A percentile compares a stretch with the other conserved stretches of the same genome.
phyloP scores from a whole-genome alignment of 2,113 vertebrate genomes.

The Orcinus orca region DNA sequence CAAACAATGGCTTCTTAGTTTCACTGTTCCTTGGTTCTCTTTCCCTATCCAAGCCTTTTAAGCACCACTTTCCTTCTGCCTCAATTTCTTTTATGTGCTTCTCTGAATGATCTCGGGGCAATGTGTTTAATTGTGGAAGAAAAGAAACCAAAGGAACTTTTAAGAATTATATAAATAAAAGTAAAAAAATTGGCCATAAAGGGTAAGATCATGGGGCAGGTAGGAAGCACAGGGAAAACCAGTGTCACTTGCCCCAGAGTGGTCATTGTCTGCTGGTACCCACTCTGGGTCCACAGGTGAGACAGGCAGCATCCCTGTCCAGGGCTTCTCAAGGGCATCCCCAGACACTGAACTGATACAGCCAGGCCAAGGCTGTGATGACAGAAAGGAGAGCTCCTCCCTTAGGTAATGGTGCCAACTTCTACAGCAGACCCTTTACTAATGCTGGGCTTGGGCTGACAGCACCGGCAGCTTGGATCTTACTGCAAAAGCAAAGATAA shows the following conservation, averaged over 20 bases:
- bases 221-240: background rate
- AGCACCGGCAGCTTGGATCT: background rate
- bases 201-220: background rate
- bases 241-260: background rate
- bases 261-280: background rate
- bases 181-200: background rate
- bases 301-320: background rate
- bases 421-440: background rate
- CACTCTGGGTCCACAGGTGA: background rate
- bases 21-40: background rate
- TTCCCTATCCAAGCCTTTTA: background rate
- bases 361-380: background rate
- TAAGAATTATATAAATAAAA: conserved; percentile 38
- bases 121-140: background rate
- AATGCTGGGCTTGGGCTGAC: background rate
- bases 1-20: background rate
- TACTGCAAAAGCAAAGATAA: background rate
- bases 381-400: background rate
- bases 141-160: background rate
- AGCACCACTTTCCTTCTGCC: background rate
- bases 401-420: background rate
- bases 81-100: background rate
- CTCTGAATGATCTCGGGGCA: background rate
- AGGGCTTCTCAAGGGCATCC: background rate
- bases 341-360: background rate